phyloP scores from a whole-genome alignment of 2,797 vertebrate species.

The Aeoliscus strigatus region DNA sequence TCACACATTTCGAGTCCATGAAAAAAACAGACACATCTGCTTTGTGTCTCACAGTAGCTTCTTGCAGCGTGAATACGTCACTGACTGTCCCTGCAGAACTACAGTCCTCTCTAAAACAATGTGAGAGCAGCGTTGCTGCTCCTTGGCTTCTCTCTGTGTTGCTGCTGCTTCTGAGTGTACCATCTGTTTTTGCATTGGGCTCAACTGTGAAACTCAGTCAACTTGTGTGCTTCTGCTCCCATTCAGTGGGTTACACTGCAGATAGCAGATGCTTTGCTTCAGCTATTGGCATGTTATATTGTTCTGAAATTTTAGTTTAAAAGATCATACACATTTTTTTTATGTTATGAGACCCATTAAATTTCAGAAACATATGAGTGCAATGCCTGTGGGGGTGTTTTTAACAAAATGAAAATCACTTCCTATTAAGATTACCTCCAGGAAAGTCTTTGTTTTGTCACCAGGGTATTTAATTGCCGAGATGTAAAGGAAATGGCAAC shows the following conservation, averaged over 20 bases:
- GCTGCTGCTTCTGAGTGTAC: slow-evolving; percentile 48
- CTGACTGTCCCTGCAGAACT: slow-evolving; percentile 52
- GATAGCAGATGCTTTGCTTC: slow-evolving; percentile 30
- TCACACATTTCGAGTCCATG: too few species aligned
- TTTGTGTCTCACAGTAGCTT: too few species aligned
- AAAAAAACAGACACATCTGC: too few species aligned
- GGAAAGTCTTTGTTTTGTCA: slow-evolving; percentile 59
- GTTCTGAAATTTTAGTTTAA: slow-evolving; percentile 14
- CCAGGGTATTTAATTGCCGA: slow-evolving; percentile 58
- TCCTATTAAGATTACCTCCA: slow-evolving; percentile 51
- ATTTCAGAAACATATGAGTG: slow-evolving; percentile 60
- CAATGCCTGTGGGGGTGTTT: slow-evolving; percentile 29
- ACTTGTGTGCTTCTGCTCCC: slow-evolving; percentile 31
- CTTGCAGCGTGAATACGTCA: too few species aligned
- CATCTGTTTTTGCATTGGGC: slow-evolving; percentile 59
- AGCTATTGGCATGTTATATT: slow-evolving; percentile 19
- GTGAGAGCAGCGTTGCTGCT: slow-evolving; percentile 26
- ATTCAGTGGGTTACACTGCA: slow-evolving; percentile 42
- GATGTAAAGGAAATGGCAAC: slow-evolving; percentile 57
- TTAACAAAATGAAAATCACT: slow-evolving; percentile 52
- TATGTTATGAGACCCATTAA: slow-evolving; percentile 59
- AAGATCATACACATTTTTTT: slow-evolving; percentile 39
- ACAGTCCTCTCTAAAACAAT: slow-evolving; percentile 40
- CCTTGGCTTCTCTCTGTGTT: slow-evolving; percentile 50
- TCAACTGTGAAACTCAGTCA: slow-evolving; percentile 41